Evolutionary conservation across 2,113 vertebrate species (phyloP), one percentile per base, ranked within the genome.

Genomic region (Cyanoderma ruficeps): DNA sequence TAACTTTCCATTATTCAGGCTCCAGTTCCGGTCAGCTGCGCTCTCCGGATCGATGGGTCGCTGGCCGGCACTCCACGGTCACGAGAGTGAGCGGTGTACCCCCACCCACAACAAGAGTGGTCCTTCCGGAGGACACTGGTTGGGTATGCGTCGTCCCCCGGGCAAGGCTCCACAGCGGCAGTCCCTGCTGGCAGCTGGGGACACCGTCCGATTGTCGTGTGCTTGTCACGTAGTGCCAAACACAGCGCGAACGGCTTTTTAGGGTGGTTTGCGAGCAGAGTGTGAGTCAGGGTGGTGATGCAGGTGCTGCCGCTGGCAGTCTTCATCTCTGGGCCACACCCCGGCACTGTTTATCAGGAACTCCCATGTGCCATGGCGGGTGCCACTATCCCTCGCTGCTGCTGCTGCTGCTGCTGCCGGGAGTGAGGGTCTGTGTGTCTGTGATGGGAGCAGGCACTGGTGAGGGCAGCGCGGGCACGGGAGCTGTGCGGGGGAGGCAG

Each of bases 401-500:
- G 52, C 50, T 8, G 71, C 57, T 23, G 28, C 61, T 4, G 16
- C 39, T 8, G 6, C 16, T 12, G 33, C 6, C 14, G 1, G 2
- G 46, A 4, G 2, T 3, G 3, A 6, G 22, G 37, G 7, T 33
- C 50, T 46, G 77, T 23, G 31, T 4, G 5, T 13, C 63, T 11
- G 0, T 2, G 25, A 5, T 7, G 7, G 30, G 49, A 46, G 10
- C 23, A 5, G 23, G 22, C n/a, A 1, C 35, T 13, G 30, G 0
- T 1, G 35, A 49, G n/a, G 39, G 44, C 35, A 55, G 47, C 0
- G 0, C 12, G 5, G 35, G 25, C 16, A n/a, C 21, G 7, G 42
- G 25, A 33, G 44, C 24, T 41, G 28, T 13, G 1, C 0, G 0
- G 15, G 25, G 3, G 4, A 7, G 9, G 21, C 47, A 41, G 44